These are phyloP conservation scores for Amazona finschi DNA, from an alignment of 2,797 vertebrate genomes.

Conservation along the genomic window DNA sequence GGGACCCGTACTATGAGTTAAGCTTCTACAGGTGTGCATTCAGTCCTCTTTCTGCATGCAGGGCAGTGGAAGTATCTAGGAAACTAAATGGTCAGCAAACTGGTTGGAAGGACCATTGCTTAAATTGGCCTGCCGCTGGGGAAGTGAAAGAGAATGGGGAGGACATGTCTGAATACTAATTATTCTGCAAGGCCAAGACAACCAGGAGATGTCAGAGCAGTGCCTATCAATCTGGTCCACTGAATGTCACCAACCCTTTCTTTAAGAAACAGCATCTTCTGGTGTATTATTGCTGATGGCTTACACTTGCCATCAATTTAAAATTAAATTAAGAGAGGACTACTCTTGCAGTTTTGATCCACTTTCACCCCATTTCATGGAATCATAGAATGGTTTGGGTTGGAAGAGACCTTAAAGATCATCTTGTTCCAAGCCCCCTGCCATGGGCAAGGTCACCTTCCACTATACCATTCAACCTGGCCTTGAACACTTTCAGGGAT, in stretches of 20 bases:
- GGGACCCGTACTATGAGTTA: rapidly evolving
- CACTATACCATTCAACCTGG: not conserved
- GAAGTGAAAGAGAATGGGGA: not conserved
- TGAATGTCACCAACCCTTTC: not conserved
- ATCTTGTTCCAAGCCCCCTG: not conserved
- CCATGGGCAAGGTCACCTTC: not conserved
- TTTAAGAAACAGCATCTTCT: not conserved
- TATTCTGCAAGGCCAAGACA: not conserved
- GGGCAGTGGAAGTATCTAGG: not conserved
- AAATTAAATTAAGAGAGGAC: not conserved
- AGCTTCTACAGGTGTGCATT: not conserved
- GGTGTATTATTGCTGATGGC: not conserved
- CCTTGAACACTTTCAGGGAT: not conserved
- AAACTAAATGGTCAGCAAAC: not conserved
- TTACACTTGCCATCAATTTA: not conserved
- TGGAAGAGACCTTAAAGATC: not conserved
- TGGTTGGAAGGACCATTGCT: not conserved
- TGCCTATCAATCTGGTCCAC: not conserved
- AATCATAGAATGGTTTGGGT: not conserved
- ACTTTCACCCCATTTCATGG: not conserved
- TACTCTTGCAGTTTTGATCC: not conserved
- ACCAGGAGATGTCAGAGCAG: not conserved
- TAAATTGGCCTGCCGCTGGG: not conserved
- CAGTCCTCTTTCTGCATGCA: not conserved
- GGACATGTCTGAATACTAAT: not conserved